Conservation (phyloP, 1,140 invertebrate genomes). For the Aethina tumida region DNA sequence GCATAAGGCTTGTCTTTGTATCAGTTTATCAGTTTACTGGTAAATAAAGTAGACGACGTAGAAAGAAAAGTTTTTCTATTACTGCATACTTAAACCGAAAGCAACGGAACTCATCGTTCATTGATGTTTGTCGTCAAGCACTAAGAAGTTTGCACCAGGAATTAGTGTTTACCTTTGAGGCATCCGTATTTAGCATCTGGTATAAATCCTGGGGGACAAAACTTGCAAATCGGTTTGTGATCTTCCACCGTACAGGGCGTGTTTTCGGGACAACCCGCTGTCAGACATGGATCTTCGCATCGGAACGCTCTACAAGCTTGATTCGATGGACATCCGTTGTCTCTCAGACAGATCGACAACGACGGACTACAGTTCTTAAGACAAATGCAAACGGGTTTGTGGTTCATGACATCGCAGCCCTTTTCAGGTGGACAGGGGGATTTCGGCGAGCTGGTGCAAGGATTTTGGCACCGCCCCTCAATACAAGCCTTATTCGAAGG, state of each 20-base stretch:
- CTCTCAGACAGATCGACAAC: conserved; percentile 77
- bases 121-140: conserved; percentile 27
- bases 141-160: conserved; percentile 29
- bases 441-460: conserved; percentile 55
- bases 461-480: conserved; percentile 71
- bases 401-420: conserved; percentile 74
- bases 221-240: conserved; percentile 87
- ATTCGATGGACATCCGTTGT: conserved; percentile 74
- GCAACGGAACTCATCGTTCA: conserved; percentile 24
- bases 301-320: conserved; percentile 79
- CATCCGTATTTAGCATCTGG: conserved; percentile 83
- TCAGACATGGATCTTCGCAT: conserved; percentile 81
- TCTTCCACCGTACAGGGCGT: conserved; percentile 85
- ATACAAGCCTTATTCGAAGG: conserved; percentile 75
- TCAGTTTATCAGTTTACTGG: conserved; percentile 14
- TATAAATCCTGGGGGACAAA: conserved; percentile 83
- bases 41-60: conserved; percentile 18
- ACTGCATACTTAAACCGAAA: conserved; percentile 24
- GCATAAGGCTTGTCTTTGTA: conserved; percentile 13
- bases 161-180: conserved; percentile 76
- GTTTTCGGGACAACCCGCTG: conserved; percentile 65
- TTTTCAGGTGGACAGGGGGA: conserved; percentile 65
- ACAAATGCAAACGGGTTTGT: conserved; percentile 76
- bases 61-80: conserved; percentile 15
- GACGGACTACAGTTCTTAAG: conserved; percentile 75